Evolutionary conservation across 2,797 vertebrate species (phyloP).

Genomic region (Oryzias sinensis): DNA sequence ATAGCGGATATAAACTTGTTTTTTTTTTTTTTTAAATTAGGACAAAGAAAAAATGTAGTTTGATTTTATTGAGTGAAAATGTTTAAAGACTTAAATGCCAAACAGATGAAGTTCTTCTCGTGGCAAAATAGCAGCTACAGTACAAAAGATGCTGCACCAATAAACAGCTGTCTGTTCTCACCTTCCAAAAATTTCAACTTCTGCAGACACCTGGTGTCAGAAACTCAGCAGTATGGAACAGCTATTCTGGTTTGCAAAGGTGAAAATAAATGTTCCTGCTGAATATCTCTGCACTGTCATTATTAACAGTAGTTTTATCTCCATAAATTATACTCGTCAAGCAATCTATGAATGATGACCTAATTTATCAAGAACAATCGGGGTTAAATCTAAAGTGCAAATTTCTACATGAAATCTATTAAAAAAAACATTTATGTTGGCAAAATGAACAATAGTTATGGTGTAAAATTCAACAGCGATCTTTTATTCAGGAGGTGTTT

Average conservation of each 20-base stretch:
- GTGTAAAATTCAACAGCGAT: too few species aligned
- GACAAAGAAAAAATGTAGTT: too few species aligned
- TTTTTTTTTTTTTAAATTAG: too few species aligned
- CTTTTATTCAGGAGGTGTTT: constrained; percentile 18
- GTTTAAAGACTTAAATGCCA: too few species aligned
- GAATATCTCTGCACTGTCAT: constrained; percentile 70
- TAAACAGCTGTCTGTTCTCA: constrained; percentile 45
- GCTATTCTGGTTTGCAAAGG: constrained; percentile 56
- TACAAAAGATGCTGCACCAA: constrained; percentile 53
- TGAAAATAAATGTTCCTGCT: constrained; percentile 60
- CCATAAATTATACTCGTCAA: constrained; percentile 72
- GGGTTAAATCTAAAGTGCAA: constrained; percentile 37
- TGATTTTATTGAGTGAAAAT: too few species aligned
- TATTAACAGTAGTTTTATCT: constrained; percentile 68
- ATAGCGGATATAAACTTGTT: too few species aligned
- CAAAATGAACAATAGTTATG: too few species aligned
- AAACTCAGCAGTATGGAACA: constrained; percentile 57
- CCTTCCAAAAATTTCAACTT: constrained; percentile 61
- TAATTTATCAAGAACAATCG: constrained; percentile 57
- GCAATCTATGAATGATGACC: constrained; percentile 58
- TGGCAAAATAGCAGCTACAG: constrained; percentile 15
- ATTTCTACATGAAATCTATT: constrained; percentile 35
- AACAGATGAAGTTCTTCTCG: too few species aligned
- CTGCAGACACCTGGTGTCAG: constrained; percentile 63
- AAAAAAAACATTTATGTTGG: too few species aligned